phyloP scores from a whole-genome alignment of 2,113 vertebrate genomes.

The Tor tambroides region DNA sequence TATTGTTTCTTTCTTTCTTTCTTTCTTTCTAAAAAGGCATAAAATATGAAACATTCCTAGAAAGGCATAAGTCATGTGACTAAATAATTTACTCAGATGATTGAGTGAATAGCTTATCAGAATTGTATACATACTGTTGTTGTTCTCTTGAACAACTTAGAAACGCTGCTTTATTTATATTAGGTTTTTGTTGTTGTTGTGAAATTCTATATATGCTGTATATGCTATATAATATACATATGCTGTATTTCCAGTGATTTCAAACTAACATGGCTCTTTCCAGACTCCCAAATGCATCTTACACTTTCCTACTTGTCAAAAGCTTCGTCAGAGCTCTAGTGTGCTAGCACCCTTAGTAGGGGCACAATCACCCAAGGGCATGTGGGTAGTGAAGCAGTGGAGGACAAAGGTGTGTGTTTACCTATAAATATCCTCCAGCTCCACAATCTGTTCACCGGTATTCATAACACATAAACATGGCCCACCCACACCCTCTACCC shows the following conservation, averaged over 20 bases:
- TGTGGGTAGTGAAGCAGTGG: conserved; percentile 45
- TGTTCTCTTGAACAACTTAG: not conserved
- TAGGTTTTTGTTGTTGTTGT: too few relatives aligned
- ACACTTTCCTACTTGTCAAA: not conserved
- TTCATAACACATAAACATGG: conserved; percentile 56
- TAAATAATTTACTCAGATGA: too few relatives aligned
- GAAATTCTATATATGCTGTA: not conserved
- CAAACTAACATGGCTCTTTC: not conserved
- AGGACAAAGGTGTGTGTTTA: conserved; percentile 59
- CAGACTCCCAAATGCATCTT: not conserved
- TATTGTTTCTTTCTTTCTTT: not conserved
- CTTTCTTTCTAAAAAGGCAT: not conserved
- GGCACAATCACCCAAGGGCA: conserved; percentile 45
- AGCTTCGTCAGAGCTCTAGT: not conserved
- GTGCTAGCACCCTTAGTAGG: not conserved
- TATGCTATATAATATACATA: too few relatives aligned
- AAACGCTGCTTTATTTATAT: not conserved
- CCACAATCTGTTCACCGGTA: conserved; percentile 56
- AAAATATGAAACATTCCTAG: not conserved
- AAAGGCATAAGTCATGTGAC: not conserved
- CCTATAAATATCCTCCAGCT: conserved; percentile 61
- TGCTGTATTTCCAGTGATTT: not conserved
- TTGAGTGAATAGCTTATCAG: not conserved
- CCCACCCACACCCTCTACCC: conserved; percentile 16
- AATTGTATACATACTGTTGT: not conserved